Percentiles rank a stretch among this genome's conserved stretches.
phyloP scores from a whole-genome alignment of 1,140 invertebrate species.

The Bombyx mandarina region DNA sequence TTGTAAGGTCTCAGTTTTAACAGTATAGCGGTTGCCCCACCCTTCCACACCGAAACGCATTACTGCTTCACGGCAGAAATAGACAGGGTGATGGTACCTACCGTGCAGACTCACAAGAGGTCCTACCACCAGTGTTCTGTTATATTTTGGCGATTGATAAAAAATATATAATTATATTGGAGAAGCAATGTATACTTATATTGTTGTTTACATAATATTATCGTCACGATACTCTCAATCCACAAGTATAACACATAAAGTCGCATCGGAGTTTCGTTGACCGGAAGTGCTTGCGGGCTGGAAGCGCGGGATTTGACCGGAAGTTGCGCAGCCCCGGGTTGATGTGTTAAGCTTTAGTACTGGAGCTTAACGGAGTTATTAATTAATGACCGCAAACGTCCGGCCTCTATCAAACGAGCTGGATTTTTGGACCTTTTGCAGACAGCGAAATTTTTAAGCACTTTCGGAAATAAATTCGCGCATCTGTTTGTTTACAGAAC shows the following conservation, averaged over 20 bases:
- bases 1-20: too few species aligned
- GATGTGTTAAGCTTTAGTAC: slow-evolving; percentile 54
- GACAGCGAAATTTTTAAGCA: too few species aligned
- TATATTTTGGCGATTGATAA: too few species aligned
- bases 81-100: too few species aligned
- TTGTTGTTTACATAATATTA: slow-evolving; percentile 1
- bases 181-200: background rate
- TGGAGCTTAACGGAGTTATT: slow-evolving; percentile 54
- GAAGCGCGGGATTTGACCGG: slow-evolving; percentile 58
- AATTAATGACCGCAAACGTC: slow-evolving; percentile 51
- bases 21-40: too few species aligned
- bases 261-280: slow-evolving; percentile 35
- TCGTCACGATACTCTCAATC: background rate
- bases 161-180: too few species aligned
- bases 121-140: too few species aligned
- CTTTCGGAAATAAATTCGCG: too few species aligned
- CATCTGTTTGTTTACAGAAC: slow-evolving; percentile 1
- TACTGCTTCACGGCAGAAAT: too few species aligned
- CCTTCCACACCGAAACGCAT: too few species aligned
- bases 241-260: slow-evolving; percentile 10
- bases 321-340: slow-evolving; percentile 39
- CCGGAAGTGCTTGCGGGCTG: slow-evolving; percentile 50
- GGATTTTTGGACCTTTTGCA: slow-evolving; percentile 17
- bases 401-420: slow-evolving; percentile 29
- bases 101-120: too few species aligned